Evolutionary conservation across 1,140 invertebrate species (phyloP).

Genomic region (Aradophagus sp.): DNA sequence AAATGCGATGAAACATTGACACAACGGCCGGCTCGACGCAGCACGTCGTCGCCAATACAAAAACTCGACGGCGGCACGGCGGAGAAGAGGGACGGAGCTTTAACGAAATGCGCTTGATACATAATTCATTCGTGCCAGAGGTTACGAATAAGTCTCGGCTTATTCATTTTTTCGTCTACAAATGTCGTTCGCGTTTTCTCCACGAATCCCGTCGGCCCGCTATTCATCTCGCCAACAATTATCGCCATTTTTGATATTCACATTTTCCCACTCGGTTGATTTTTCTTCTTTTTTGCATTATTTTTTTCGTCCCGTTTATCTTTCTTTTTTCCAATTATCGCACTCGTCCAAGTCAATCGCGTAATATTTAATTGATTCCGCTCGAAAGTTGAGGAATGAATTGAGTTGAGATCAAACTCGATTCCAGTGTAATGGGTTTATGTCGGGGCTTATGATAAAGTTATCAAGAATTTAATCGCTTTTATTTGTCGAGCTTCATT

Average conservation of each 20-base stretch:
- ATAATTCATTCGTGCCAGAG: slow-evolving; percentile 53
- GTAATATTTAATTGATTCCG: slow-evolving; percentile 19
- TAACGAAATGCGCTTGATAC: slow-evolving; percentile 53
- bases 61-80: no score
- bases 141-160: slow-evolving; percentile 48
- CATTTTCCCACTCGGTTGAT: no score
- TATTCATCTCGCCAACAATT: slow-evolving; percentile 9
- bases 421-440: slow-evolving; percentile 13
- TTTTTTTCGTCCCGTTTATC: no score
- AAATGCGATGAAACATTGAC: slow-evolving; percentile 56
- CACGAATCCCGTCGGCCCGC: not conserved
- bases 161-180: slow-evolving; percentile 21
- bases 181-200: slow-evolving; percentile 13
- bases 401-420: slow-evolving; percentile 7
- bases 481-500: slow-evolving; percentile 3
- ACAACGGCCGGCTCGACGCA: slow-evolving; percentile 33
- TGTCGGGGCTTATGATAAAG: slow-evolving; percentile 11
- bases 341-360: slow-evolving; percentile 3
- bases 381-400: slow-evolving; percentile 9
- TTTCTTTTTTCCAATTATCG: slow-evolving; percentile 23
- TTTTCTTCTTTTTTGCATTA: no score
- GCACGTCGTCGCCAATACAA: slow-evolving; percentile 24
- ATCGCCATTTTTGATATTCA: slow-evolving; percentile 10
- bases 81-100: slow-evolving; percentile 3
- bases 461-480: slow-evolving; percentile 17